Percentiles rank a stretch among this genome's conserved stretches.
phyloP scores from a whole-genome alignment of 2,888 invertebrate species.

The Caenorhabditis becei region DNA sequence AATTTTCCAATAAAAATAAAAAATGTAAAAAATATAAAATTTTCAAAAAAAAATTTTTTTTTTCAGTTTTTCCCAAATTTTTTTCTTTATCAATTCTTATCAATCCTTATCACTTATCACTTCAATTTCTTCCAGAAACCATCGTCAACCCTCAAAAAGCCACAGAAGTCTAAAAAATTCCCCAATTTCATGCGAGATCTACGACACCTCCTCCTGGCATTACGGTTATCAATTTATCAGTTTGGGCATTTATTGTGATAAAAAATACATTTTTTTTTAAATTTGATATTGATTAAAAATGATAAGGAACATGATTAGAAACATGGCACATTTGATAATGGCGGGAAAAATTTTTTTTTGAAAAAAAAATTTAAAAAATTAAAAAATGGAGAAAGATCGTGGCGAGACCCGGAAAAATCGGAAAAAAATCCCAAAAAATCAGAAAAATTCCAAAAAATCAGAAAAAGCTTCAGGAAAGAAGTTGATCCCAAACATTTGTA shows the following conservation, averaged over 20 bases:
- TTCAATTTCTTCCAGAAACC: conserved; percentile 49
- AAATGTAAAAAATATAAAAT: too few relatives aligned
- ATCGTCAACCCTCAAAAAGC: conserved; percentile 49
- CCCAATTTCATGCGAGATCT: neutral
- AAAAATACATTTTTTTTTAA: neutral
- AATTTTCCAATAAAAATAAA: neutral
- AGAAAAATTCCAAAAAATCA: neutral
- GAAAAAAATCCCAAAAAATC: neutral
- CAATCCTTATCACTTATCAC: too few relatives aligned
- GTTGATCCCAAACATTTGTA: neutral
- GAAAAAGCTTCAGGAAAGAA: neutral
- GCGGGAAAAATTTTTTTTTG: too few relatives aligned
- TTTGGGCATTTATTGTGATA: neutral
- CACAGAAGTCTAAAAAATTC: conserved; percentile 41
- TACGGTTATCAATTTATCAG: neutral
- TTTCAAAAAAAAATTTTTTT: too few relatives aligned
- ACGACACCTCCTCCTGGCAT: neutral
- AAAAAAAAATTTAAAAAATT: too few relatives aligned
- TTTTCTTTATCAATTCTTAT: too few relatives aligned
- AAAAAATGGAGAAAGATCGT: too few relatives aligned
- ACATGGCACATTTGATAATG: too few relatives aligned
- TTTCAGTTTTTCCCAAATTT: too few relatives aligned
- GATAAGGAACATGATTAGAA: too few relatives aligned
- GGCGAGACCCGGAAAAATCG: neutral
- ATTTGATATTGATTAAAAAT: too few relatives aligned